Percentiles rank a stretch among this genome's conserved stretches.
Evolutionary conservation across 2,888 invertebrate genomes (phyloP).

Genomic region (Dryobota labecula): DNA sequence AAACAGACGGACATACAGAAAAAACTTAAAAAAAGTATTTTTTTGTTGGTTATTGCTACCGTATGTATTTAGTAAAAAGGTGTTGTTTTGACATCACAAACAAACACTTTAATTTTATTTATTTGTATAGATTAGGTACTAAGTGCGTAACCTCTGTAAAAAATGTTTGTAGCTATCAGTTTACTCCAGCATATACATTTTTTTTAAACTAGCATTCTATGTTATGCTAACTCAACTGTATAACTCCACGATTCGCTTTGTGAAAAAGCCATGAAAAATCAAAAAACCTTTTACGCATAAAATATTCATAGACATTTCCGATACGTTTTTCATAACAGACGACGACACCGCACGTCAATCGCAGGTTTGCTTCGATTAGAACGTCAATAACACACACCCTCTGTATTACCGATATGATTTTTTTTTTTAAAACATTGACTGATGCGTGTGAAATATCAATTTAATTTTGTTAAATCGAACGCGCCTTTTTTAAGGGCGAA

Average conservation of each 20-base stretch:
- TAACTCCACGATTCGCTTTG: constrained; percentile 4
- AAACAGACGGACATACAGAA: too few species aligned
- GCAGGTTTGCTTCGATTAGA: constrained; percentile 59
- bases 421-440: constrained; percentile 37
- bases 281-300: constrained; percentile 30
- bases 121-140: too few species aligned
- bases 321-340: constrained; percentile 52
- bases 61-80: too few species aligned
- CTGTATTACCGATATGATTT: constrained; percentile 57
- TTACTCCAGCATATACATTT: too few species aligned
- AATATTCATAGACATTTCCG: constrained; percentile 47
- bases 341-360: constrained; percentile 66
- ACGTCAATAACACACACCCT: constrained; percentile 63
- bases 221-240: background rate
- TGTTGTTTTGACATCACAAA: too few species aligned
- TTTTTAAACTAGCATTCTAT: background rate
- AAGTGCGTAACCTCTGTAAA: too few species aligned
- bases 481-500: constrained; percentile 13
- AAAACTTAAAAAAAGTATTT: too few species aligned
- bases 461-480: constrained; percentile 33
- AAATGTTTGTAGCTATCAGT: too few species aligned
- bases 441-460: constrained; percentile 42
- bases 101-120: too few species aligned
- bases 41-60: too few species aligned
- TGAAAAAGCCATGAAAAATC: constrained; percentile 19